Evolutionary conservation across 2,113 vertebrate species (phyloP), one percentile per base, ranked within the genome.

Genomic region (Oxyruncus cristatus): DNA sequence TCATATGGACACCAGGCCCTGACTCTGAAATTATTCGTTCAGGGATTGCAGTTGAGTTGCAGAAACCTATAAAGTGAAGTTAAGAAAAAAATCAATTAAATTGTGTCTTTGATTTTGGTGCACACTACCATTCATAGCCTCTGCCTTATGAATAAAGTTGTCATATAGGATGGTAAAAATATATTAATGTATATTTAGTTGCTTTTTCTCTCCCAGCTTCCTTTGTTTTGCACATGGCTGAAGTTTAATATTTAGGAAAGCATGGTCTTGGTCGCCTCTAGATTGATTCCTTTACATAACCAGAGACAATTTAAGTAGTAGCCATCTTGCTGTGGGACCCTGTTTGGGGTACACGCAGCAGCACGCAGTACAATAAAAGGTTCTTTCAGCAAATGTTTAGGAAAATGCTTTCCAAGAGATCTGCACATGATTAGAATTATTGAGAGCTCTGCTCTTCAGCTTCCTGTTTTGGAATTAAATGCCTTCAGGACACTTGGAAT

Each of bases 381-480:
- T 88, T 97, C 96, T 98, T 97, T 96, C 92, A 97, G 97, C 85
- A 96, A 98, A 98, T 98, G 98, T 98, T 99, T 98, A 98, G 97
- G 97, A 96, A 98, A 98, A 97, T 97, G 97, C 97, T 98, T 99
- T 99, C 98, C 98, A 97, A 97, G 98, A 98, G 98, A 99, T 99
- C 98, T 98, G 98, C 93, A 96, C 96, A 97, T 94, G 98, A 99
- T 99, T 99, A 99, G 98, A 96, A 95, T 97, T 98, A 97, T 97
- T 98, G 98, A 99, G 97, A 98, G 96, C 98, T 98, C 98, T 98
- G 98, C 95, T 98, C 97, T 98, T 97, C 53, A 78, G 98, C 98
- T 99, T 99, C 98, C 98, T 99, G 98, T 98, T 99, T 99, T 98
- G 98, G 97, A 97, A 97, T 97, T 97, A 98, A 98, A 98, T 98